These are phyloP conservation scores for Drosophila burlai DNA, from an alignment of 1,140 invertebrate genomes.

Conservation along the genomic window DNA sequence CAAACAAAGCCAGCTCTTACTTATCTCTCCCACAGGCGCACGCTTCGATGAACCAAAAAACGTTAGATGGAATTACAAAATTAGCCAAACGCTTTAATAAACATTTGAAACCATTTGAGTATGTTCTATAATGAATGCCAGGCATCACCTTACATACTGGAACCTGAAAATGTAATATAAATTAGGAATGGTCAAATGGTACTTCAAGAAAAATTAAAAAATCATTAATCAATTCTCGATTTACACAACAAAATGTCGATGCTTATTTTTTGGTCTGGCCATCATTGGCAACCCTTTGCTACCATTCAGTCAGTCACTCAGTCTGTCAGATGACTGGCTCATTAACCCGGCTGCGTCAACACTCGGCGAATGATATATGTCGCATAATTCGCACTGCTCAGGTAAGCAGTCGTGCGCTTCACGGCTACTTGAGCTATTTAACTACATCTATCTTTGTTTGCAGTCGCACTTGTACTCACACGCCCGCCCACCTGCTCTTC, in stretches of 20 bases:
- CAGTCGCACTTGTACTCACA: slow-evolving; percentile 15
- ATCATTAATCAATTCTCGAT: too few species aligned
- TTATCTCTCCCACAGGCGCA: slow-evolving; percentile 42
- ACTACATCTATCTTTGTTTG: slow-evolving; percentile 63
- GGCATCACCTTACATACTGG: not conserved
- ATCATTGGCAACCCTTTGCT: slow-evolving; percentile 7
- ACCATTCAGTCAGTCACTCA: slow-evolving; percentile 15
- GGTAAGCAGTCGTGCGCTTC: slow-evolving; percentile 54
- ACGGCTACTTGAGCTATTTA: slow-evolving; percentile 74
- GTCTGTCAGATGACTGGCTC: slow-evolving; percentile 39
- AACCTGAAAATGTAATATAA: not conserved
- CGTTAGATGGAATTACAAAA: slow-evolving; percentile 34
- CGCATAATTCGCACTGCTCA: slow-evolving; percentile 44
- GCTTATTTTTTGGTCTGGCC: slow-evolving; percentile 5
- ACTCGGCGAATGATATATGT: slow-evolving; percentile 45
- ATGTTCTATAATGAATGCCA: slow-evolving; percentile 17
- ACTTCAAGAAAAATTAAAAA: too few species aligned
- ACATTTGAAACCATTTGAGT: slow-evolving; percentile 33
- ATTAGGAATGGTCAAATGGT: not conserved
- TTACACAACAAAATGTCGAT: not conserved
- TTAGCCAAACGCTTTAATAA: slow-evolving; percentile 47
- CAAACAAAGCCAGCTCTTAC: slow-evolving; percentile 45
- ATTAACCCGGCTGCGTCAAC: slow-evolving; percentile 70
- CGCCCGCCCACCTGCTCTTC: slow-evolving; percentile 23
- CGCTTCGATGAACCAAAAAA: slow-evolving; percentile 51